Conservation (phyloP, 1,140 invertebrate species). For the Dendrolimus punctatus region DNA sequence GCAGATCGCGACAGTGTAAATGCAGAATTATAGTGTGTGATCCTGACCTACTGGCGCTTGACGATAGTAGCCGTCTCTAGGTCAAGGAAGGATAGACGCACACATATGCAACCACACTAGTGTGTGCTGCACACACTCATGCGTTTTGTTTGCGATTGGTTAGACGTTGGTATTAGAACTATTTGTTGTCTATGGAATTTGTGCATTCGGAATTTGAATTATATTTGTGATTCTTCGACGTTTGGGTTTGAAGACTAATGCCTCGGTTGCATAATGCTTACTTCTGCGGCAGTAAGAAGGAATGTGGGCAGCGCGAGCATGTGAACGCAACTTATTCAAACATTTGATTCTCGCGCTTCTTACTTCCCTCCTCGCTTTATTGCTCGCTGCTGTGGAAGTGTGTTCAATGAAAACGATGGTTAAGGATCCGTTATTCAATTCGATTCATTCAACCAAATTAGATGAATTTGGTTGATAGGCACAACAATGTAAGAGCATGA, state of each 20-base stretch:
- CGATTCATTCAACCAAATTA: no score
- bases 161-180: constrained; percentile 3
- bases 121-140: constrained; percentile 1
- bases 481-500: no score
- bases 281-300: no score
- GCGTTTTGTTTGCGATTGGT: neutral
- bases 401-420: no score
- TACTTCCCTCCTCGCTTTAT: no score
- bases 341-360: no score
- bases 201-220: constrained; percentile 28
- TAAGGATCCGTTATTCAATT: no score
- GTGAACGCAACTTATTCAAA: no score
- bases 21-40: constrained; percentile 36
- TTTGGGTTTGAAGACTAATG: neutral
- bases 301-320: no score
- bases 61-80: constrained; percentile 54
- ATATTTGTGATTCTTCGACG: constrained; percentile 16
- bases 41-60: constrained; percentile 60
- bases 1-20: constrained; percentile 4
- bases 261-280: no score
- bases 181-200: constrained; percentile 3
- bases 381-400: no score
- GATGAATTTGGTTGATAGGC: no score
- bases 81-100: constrained; percentile 67
- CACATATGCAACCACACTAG: constrained; percentile 26